Evolutionary conservation across 2,888 invertebrate genomes (phyloP).

Genomic region (Osmoderma eremita): DNA sequence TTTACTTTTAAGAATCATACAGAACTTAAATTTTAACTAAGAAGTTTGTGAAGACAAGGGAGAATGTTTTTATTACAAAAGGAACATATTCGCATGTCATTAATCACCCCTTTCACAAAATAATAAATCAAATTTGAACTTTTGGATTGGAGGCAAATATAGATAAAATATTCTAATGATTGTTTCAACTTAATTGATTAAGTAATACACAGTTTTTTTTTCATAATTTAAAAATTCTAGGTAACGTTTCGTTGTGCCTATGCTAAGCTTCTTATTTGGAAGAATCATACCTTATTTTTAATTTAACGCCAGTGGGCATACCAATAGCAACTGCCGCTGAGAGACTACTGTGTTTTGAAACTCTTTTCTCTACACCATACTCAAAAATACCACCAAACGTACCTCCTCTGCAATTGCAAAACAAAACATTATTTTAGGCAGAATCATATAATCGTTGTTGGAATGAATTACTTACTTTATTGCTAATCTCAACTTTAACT

Average conservation of each 20-base stretch:
- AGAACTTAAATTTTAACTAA: not conserved
- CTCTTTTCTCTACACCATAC: conserved; percentile 92
- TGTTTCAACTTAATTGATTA: too few relatives aligned
- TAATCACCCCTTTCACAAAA: too few relatives aligned
- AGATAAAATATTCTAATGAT: too few relatives aligned
- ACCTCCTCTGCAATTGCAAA: conserved; percentile 70
- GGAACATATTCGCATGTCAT: too few relatives aligned
- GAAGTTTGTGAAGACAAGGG: not conserved
- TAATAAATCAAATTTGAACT: too few relatives aligned
- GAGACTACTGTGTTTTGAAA: conserved; percentile 88
- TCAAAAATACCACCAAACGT: conserved; percentile 89
- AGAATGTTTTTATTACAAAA: too few relatives aligned
- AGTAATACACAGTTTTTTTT: too few relatives aligned
- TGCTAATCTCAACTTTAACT: conserved; percentile 80
- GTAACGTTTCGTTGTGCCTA: too few relatives aligned
- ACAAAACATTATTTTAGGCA: conserved; percentile 4
- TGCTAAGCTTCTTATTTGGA: too few relatives aligned
- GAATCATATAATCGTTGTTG: not conserved
- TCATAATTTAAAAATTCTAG: too few relatives aligned
- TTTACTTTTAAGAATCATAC: too few relatives aligned
- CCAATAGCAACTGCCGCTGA: conserved; percentile 88
- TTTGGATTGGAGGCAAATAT: too few relatives aligned
- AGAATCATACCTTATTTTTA: conserved; percentile 85
- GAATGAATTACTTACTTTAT: conserved; percentile 74
- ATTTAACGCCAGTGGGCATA: conserved; percentile 85